These are phyloP conservation scores for Poecilia wingei DNA, from an alignment of 2,797 vertebrate genomes.

Conservation along the genomic window DNA sequence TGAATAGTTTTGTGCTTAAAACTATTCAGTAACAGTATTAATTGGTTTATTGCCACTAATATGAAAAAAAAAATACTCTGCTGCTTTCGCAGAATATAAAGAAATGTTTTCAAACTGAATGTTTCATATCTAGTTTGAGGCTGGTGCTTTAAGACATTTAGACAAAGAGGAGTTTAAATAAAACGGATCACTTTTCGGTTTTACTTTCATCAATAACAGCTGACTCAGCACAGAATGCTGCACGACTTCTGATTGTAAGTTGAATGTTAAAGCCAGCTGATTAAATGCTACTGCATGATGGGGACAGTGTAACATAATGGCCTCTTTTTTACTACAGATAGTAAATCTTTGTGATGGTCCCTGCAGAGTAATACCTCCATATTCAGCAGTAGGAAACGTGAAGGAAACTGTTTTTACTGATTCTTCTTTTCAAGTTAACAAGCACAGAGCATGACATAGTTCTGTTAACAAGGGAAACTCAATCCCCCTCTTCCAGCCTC, in stretches of 20 bases:
- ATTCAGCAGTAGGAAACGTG: constrained; percentile 54
- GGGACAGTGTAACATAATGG: constrained; percentile 77
- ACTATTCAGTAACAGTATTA: not conserved
- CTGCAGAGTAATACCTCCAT: constrained; percentile 59
- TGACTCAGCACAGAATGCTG: constrained; percentile 58
- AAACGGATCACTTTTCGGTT: constrained; percentile 46
- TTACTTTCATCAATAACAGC: constrained; percentile 55
- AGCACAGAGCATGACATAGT: constrained; percentile 70
- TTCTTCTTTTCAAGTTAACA: constrained; percentile 74
- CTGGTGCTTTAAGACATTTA: not conserved
- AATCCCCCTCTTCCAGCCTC: constrained; percentile 26
- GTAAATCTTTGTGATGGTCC: constrained; percentile 50
- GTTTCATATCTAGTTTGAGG: not conserved
- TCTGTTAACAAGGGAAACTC: constrained; percentile 71
- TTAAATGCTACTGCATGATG: constrained; percentile 72
- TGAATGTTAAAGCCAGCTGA: constrained; percentile 66
- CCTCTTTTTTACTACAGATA: constrained; percentile 65
- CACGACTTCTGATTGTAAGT: constrained; percentile 43
- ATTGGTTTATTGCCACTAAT: not conserved
- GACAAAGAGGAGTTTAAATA: not conserved
- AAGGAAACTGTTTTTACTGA: constrained; percentile 68
- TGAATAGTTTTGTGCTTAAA: not conserved
- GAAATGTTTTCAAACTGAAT: no score
- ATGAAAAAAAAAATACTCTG: not conserved
- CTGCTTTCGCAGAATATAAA: not conserved